Percentiles rank a stretch among this genome's conserved stretches.
Evolutionary conservation across 1,140 invertebrate species (phyloP).

Genomic region (Cardiocondyla obscurior): DNA sequence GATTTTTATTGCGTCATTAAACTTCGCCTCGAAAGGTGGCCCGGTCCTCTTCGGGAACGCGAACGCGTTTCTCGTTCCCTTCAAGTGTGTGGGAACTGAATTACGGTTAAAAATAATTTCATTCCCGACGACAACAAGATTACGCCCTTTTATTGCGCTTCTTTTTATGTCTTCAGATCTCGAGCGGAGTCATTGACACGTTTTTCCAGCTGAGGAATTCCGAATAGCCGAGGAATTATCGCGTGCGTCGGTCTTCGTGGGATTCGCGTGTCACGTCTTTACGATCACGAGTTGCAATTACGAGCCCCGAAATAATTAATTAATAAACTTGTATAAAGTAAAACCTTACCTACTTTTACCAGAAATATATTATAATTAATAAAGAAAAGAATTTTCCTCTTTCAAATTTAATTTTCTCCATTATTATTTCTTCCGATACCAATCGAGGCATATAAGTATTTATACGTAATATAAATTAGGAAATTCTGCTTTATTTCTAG

Average conservation of each 20-base stretch:
- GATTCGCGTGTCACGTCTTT: slow-evolving; percentile 31
- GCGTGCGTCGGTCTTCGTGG: slow-evolving; percentile 18
- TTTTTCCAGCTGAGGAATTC: slow-evolving; percentile 39
- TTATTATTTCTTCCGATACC: background rate
- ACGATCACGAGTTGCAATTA: background rate
- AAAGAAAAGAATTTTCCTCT: background rate
- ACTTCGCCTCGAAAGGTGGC: slow-evolving; percentile 74
- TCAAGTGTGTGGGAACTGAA: slow-evolving; percentile 71
- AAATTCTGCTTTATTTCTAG: background rate
- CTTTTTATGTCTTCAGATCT: slow-evolving; percentile 28
- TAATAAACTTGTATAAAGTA: background rate
- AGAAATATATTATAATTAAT: background rate
- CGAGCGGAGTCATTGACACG: slow-evolving; percentile 34
- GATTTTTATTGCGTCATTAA: slow-evolving; percentile 80
- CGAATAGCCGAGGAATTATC: slow-evolving; percentile 38
- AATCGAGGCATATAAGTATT: background rate
- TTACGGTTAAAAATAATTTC: slow-evolving; percentile 67
- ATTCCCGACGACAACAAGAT: slow-evolving; percentile 48
- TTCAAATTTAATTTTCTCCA: background rate
- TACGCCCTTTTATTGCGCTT: slow-evolving; percentile 6
- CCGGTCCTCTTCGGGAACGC: slow-evolving; percentile 58
- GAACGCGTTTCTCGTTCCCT: slow-evolving; percentile 23
- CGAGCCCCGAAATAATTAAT: background rate
- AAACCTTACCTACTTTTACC: background rate
- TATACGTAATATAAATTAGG: background rate